Conservation (phyloP, 2,113 vertebrate species). For the Oreochromis aureus region DNA sequence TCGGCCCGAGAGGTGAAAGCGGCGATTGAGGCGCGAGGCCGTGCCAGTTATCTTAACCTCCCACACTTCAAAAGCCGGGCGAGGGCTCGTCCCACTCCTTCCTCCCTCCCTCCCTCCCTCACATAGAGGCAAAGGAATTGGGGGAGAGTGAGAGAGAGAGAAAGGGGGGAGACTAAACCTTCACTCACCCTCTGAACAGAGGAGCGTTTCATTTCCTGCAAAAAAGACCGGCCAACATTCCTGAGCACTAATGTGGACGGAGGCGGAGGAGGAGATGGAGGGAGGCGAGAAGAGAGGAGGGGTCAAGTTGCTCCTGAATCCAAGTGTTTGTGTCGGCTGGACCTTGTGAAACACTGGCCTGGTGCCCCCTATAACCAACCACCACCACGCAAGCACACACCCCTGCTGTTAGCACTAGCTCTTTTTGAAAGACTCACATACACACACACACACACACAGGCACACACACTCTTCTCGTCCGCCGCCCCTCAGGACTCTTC, state of each 20-base stretch:
- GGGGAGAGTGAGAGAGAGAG: not conserved
- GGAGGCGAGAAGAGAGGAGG: slow-evolving; percentile 25
- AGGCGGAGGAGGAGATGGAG: not conserved
- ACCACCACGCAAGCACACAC: slow-evolving; percentile 39
- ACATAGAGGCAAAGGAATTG: slow-evolving; percentile 33
- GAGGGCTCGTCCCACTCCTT: slow-evolving; percentile 37
- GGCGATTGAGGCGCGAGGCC: slow-evolving; percentile 62
- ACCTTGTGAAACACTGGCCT: slow-evolving; percentile 73
- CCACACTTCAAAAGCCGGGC: slow-evolving; percentile 77
- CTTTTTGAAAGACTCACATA: not conserved
- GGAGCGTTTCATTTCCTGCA: slow-evolving; percentile 80
- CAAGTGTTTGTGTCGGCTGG: slow-evolving; percentile 73
- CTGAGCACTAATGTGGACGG: slow-evolving; percentile 70
- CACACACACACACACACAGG: slow-evolving; percentile 59
- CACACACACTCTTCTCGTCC: slow-evolving; percentile 42
- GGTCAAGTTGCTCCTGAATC: slow-evolving; percentile 79
- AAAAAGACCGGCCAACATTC: slow-evolving; percentile 69
- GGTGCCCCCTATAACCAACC: slow-evolving; percentile 61
- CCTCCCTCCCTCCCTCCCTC: not conserved
- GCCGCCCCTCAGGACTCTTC: slow-evolving; percentile 68
- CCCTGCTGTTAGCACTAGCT: slow-evolving; percentile 21
- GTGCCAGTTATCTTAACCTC: slow-evolving; percentile 81
- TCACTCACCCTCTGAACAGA: slow-evolving; percentile 73
- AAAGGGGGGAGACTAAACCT: slow-evolving; percentile 6
- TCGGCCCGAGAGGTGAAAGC: slow-evolving; percentile 65